Base-by-base conservation (phyloP, 1,140 invertebrate species). In the Aleiodes sp. region DNA sequence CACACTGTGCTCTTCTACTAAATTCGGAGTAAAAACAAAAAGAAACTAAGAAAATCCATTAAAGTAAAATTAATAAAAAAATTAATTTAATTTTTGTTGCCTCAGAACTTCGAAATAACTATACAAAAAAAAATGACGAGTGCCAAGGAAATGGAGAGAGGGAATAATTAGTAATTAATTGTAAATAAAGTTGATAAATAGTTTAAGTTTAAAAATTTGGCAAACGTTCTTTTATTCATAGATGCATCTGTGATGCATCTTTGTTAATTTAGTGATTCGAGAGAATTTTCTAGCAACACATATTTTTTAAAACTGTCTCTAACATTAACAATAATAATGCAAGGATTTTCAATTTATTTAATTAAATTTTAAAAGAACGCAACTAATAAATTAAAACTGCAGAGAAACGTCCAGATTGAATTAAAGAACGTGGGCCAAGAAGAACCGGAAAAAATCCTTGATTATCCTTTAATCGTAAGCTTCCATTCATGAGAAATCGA, bases 1-100 rank as follows among this genome's bases (percentile, higher is more conserved):
- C 97, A 99, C 83, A 96, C 95, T 69, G 93, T 98, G 68, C 90
- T 94, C 72, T 99, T 99, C 88, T 98, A 99, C 87, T 97, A 82
- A 92, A 70, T 26, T 33, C 37, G 16, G 19, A 14, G 16, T 4
- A 31, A 28, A 21, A 7, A 60, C 35, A 4, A 19, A 29, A 37
- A 24, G 9, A 14, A 41, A 46, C 1, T 37, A 33, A 57, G 21
- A 21, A n/a, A 28, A 10, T 14, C n/a, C 10, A 67, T 67, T 43
- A 14, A 14, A 14, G 16, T 4, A 31, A 28, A 21, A 7, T 39
- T 26, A 4, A 19, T 14, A 37, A 24, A 4, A 14, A 41, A 46
- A 0, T 52, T 52, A 52, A 52, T 52, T 24, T 0, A 52, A 52
- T 52, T 52, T n/a, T 24, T 24, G 46, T 43, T 16, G 39, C 39